Evolutionary conservation across 2,797 vertebrate species (phyloP).

Genomic region (Nannoperca obscura): DNA sequence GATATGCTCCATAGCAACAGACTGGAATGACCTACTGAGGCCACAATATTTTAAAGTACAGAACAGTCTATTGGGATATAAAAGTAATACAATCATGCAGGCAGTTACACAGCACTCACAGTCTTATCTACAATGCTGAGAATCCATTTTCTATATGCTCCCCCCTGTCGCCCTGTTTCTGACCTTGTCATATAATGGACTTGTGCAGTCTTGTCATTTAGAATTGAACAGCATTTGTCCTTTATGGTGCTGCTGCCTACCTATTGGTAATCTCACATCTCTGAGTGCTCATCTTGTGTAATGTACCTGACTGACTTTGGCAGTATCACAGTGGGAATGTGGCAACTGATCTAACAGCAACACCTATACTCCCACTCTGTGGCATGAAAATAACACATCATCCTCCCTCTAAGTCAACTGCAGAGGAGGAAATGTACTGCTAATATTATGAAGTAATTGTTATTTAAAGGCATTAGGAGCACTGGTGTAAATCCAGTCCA

Average conservation of each 20-base stretch:
- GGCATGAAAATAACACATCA: constrained; percentile 24
- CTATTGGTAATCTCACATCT: constrained; percentile 62
- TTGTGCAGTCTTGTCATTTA: constrained; percentile 65
- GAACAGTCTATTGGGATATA: constrained; percentile 50
- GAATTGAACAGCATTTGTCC: constrained; percentile 73
- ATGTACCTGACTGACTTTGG: constrained; percentile 58
- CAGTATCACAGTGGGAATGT: constrained; percentile 47
- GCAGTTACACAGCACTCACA: constrained; percentile 55
- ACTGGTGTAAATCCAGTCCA: constrained; percentile 26
- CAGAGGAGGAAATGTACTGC: constrained; percentile 34
- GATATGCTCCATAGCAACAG: constrained; percentile 1
- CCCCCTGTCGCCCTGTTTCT: constrained; percentile 48
- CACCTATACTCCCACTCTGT: constrained; percentile 41
- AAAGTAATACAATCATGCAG: constrained; percentile 69
- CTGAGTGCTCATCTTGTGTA: constrained; percentile 66
- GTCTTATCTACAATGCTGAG: constrained; percentile 61
- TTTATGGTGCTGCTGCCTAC: constrained; percentile 58
- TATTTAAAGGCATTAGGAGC: constrained; percentile 41
- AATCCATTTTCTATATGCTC: constrained; percentile 62
- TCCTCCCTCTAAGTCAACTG: constrained; percentile 20
- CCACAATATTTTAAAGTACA: constrained; percentile 37
- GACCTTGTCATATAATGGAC: constrained; percentile 78
- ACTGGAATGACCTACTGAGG: constrained; percentile 32
- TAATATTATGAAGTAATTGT: constrained; percentile 38
- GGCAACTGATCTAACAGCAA: constrained; percentile 39